Evolutionary conservation across 2,888 invertebrate species (phyloP), one percentile per base, ranked within the genome.

Genomic region (Apantesis nais): DNA sequence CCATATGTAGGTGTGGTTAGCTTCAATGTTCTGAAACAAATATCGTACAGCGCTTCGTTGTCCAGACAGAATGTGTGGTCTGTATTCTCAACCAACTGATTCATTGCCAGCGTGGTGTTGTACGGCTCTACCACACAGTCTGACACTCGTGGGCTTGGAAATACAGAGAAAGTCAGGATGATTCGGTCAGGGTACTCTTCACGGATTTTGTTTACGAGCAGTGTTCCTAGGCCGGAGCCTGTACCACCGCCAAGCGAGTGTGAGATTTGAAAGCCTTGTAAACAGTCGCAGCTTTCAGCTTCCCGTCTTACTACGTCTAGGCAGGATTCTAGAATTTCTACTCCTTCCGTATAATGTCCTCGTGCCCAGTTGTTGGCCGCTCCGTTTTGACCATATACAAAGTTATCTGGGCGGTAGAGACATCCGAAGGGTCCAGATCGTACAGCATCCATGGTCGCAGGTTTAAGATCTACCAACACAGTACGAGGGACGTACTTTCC

Each of bases 121-220:
- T 97, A 97, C 0, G 93, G 93, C 70, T 93, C 93, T 2, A 93
- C 93, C 0, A 97, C 97, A 1, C 97, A 97, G 88, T 97, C 97
- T 0, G 97, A 97, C 25, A 97, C 96, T 89, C 97, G 97, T 11
- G 97, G 97, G 60, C 97, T 97, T 4, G 97, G 97, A 2, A 97
- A 96, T 60, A 97, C 96, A 3, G 96, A 96, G 88, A 96, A 97
- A 0, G 97, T 97, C 82, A 96, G 96, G 96, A 97, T 96, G 74
- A 97, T 97, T 71, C 97, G 93, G 86, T 97, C 97, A 0, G 97
- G 97, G 85, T 97, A 97, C 86, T 97, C 97, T 86, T 97, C 97
- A 73, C 96, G 92, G 78, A 97, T 96, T 87, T 97, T 97, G 16
- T 96, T 96, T 79, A 97, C 96, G 3, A 97, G 90, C 31, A 97